A percentile compares a stretch with the other conserved stretches of the same genome.
phyloP scores from a whole-genome alignment of 2,888 invertebrate species.

The Latrodectus hesperus region DNA sequence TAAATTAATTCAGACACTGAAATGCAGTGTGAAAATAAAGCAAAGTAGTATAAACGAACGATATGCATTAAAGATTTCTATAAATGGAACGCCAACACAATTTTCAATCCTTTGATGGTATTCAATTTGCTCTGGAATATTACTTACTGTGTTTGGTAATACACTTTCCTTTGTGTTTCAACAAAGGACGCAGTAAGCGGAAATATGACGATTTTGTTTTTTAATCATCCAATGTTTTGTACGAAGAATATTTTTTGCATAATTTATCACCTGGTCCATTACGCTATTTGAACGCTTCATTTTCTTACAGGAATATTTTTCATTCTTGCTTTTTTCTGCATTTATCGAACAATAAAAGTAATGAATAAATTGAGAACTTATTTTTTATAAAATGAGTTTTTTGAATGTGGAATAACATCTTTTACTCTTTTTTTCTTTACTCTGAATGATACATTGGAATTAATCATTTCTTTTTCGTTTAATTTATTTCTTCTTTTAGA shows the following conservation, averaged over 20 bases:
- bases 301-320: constrained; percentile 36
- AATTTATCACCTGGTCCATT: constrained; percentile 57
- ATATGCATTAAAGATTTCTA: no score
- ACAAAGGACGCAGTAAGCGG: constrained; percentile 24
- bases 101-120: constrained; percentile 20
- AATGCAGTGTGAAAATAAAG: no score
- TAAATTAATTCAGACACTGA: no score
- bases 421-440: constrained; percentile 4
- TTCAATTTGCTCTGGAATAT: constrained; percentile 39
- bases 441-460: constrained; percentile 22
- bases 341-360: constrained; percentile 44
- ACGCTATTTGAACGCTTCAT: constrained; percentile 53
- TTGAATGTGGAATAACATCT: constrained; percentile 23
- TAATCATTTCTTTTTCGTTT: constrained; percentile 44
- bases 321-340: constrained; percentile 17
- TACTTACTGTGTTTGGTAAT: constrained; percentile 41
- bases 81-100: neutral
- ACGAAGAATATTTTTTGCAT: constrained; percentile 20
- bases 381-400: constrained; percentile 24
- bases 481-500: neutral
- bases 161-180: constrained; percentile 28
- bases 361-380: constrained; percentile 15
- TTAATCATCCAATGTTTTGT: constrained; percentile 31
- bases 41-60: no score
- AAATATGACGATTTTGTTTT: constrained; percentile 34